A percentile compares a stretch with the other conserved stretches of the same genome.
Conservation (phyloP, 2,888 invertebrate species). For the Cataglyphis altisquamis region DNA sequence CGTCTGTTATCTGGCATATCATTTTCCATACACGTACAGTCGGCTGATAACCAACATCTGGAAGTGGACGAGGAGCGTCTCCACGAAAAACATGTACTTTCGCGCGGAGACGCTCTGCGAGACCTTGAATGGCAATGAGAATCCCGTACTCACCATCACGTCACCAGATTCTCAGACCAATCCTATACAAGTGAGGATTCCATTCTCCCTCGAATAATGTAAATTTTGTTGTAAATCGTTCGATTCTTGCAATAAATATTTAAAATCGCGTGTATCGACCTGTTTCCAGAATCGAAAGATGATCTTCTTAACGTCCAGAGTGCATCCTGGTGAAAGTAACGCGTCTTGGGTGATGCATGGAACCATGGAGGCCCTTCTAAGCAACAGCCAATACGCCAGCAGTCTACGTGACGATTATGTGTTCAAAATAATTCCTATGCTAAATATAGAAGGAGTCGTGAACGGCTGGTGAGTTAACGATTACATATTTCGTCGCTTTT, state of each 20-base stretch:
- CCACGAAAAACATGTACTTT: conserved; percentile 88
- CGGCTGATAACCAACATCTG: conserved; percentile 91
- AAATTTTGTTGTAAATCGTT: background rate
- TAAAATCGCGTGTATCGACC: background rate
- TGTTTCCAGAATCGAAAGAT: conserved; percentile 88
- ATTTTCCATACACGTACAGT: conserved; percentile 95
- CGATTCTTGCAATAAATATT: background rate
- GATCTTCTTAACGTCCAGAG: conserved; percentile 92
- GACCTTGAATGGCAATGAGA: conserved; percentile 91
- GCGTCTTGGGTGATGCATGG: conserved; percentile 96
- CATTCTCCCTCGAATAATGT: background rate
- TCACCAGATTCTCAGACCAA: conserved; percentile 87
- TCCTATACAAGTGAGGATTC: conserved; percentile 87
- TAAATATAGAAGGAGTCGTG: conserved; percentile 95
- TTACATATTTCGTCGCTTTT: background rate
- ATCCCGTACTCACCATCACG: conserved; percentile 93
- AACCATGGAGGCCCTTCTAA: conserved; percentile 90
- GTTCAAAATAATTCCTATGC: conserved; percentile 96
- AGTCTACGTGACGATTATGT: conserved; percentile 91
- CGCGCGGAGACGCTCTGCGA: conserved; percentile 90
- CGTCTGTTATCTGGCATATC: conserved; percentile 94
- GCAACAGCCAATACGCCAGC: conserved; percentile 87
- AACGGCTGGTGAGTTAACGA: conserved; percentile 92
- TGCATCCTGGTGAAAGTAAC: conserved; percentile 96
- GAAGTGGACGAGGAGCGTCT: conserved; percentile 88